Evolutionary conservation across 2,888 invertebrate genomes (phyloP), one percentile per base, ranked within the genome.

Genomic region (Augochlorella aurata): DNA sequence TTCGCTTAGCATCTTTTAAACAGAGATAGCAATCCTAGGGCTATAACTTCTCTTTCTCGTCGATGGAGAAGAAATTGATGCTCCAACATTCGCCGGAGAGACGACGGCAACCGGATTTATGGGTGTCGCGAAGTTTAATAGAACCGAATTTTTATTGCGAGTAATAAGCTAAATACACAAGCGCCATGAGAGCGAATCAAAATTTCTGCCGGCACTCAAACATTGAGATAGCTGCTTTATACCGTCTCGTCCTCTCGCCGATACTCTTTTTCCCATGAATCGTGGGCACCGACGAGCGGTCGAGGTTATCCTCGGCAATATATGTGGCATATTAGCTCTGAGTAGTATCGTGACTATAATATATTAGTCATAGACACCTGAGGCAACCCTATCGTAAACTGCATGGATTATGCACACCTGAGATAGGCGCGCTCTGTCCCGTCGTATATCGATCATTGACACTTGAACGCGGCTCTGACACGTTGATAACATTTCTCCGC

Each of bases 321-420:
- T 18, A 61, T 18, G 9, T 16, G 61, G 29, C 9, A 38, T 61
- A 61, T 61, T 29, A 29, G 61, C 29, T 29, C 29, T 8, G 16
- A 61, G 29, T 29, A 29, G 29, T 61, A 61, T 61, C 61, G 16
- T 29, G 61, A 29, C 29, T 29, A 61, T 61, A 29, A 61, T 61
- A 29, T 61, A 61, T 61, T 61, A 61, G 61, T 29, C 29, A 29
- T 16, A 61, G 61, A 18, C 61, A 61, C 61, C 61, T 61, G 61
- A 29, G 61, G 29, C 29, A 61, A 29, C 14, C 18, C 61, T 61
- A 61, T 61, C 29, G 61, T 61, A 61, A 61, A 61, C 61, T 61
- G 61, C 29, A 29, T 29, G 29, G 61, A 61, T 61, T 61, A 29
- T 24, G 61, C 16, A 61, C 61, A 61, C 29, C 18, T 61, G 61